A percentile compares a stretch with the other conserved stretches of the same genome.
phyloP scores from a whole-genome alignment of 2,888 invertebrate genomes.

The Torymus auratus region DNA sequence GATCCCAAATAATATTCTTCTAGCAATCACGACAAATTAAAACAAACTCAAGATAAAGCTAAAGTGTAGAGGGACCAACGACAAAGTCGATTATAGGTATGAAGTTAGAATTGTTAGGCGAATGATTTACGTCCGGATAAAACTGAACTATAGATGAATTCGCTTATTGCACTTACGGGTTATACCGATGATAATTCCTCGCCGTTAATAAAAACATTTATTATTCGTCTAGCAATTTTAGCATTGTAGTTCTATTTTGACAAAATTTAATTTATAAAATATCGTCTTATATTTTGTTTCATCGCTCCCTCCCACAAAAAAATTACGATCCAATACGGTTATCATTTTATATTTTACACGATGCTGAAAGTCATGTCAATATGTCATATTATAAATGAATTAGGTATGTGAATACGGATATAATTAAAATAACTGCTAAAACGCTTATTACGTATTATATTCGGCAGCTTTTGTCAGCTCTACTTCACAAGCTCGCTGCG shows the following conservation, averaged over 20 bases:
- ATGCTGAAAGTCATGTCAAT: not conserved
- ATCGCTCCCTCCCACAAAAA: not conserved
- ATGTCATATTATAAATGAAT: conserved; percentile 51
- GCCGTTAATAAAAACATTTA: conserved; percentile 30
- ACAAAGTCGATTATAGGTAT: conserved; percentile 67
- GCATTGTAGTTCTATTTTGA: conserved; percentile 17
- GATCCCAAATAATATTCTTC: conserved; percentile 64
- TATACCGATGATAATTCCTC: too few species aligned
- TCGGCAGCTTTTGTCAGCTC: conserved; percentile 74
- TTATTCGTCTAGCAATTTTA: conserved; percentile 45
- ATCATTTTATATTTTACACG: not conserved
- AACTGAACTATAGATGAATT: too few species aligned
- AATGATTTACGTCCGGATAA: conserved; percentile 60
- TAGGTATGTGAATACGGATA: conserved; percentile 55
- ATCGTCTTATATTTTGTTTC: conserved; percentile 5
- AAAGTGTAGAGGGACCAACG: conserved; percentile 77
- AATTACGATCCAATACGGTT: not conserved
- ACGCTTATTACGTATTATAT: conserved; percentile 59
- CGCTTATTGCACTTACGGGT: too few species aligned
- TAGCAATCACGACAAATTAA: conserved; percentile 70
- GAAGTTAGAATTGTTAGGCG: conserved; percentile 75
- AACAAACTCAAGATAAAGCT: conserved; percentile 76
- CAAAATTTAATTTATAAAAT: conserved; percentile 21
- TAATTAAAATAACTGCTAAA: conserved; percentile 57
- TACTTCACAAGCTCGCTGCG: conserved; percentile 73